phyloP scores from a whole-genome alignment of 2,113 vertebrate genomes.

The Morone saxatilis region DNA sequence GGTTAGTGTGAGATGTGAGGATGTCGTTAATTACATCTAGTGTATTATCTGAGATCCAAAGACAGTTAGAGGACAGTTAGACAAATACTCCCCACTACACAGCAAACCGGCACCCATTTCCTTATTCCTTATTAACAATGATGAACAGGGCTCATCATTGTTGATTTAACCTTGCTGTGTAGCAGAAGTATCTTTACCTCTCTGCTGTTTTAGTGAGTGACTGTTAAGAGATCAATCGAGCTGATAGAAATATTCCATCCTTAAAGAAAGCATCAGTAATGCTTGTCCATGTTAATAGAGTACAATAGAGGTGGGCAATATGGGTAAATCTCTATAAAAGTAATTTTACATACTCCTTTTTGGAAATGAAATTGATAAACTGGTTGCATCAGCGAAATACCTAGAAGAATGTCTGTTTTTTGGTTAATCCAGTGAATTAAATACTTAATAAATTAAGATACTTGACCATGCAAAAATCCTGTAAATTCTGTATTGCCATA shows the following conservation, averaged over 20 bases:
- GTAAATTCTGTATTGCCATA: not conserved
- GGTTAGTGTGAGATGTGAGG: slow-evolving; percentile 35
- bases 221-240: slow-evolving; percentile 39
- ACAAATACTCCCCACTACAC: slow-evolving; percentile 47
- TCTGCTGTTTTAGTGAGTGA: slow-evolving; percentile 48
- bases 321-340: not conserved
- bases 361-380: not conserved
- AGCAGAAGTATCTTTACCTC: slow-evolving; percentile 32
- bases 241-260: slow-evolving; percentile 31
- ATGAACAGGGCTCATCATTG: not conserved
- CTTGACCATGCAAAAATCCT: not conserved
- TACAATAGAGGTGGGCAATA: slow-evolving; percentile 57
- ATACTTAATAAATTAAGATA: not conserved
- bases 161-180: slow-evolving; percentile 37
- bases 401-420: not conserved
- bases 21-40: slow-evolving; percentile 6
- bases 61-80: slow-evolving; percentile 41
- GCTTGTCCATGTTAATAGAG: not conserved
- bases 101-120: slow-evolving; percentile 24
- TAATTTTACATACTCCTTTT: not conserved
- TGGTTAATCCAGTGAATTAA: not conserved
- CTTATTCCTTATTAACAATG: not conserved
- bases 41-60: slow-evolving; percentile 32
- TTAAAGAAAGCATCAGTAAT: slow-evolving; percentile 15
- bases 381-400: not conserved